phyloP scores from a whole-genome alignment of 1,140 invertebrate species.

The Schlechtendalia chinensis region DNA sequence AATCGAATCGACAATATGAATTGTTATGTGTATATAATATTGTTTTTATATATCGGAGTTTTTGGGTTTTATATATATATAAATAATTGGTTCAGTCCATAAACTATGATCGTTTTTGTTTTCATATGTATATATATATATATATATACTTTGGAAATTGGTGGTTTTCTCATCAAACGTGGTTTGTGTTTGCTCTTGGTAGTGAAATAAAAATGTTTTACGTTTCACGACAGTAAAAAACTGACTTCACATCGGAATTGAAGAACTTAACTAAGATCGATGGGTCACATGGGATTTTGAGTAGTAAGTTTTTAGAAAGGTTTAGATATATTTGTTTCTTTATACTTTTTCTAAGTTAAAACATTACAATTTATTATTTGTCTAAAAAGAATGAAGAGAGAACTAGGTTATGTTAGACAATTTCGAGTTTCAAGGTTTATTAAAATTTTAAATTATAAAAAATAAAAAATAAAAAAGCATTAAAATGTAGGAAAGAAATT shows the following conservation, averaged over 20 bases:
- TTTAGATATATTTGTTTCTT: too few species aligned
- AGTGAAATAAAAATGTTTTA: background rate
- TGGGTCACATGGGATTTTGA: slow-evolving; percentile 5
- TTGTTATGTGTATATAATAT: too few species aligned
- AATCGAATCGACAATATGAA: too few species aligned
- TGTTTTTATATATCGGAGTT: too few species aligned
- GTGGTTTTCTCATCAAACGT: background rate
- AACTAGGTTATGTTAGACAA: too few species aligned
- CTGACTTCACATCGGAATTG: background rate
- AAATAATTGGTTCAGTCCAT: background rate
- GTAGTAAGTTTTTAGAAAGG: background rate
- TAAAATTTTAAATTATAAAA: too few species aligned
- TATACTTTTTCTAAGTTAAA: background rate
- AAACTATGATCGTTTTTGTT: background rate
- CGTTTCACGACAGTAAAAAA: background rate
- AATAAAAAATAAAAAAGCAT: too few species aligned
- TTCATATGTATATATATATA: background rate
- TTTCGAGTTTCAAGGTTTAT: too few species aligned
- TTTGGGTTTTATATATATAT: background rate
- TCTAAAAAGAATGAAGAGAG: background rate
- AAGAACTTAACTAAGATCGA: background rate
- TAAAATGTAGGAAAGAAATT: too few species aligned
- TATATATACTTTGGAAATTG: background rate
- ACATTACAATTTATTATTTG: slow-evolving; percentile 9
- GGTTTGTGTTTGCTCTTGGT: background rate